phyloP scores from a whole-genome alignment of 2,797 vertebrate species.

The Notolepis coatsorum region DNA sequence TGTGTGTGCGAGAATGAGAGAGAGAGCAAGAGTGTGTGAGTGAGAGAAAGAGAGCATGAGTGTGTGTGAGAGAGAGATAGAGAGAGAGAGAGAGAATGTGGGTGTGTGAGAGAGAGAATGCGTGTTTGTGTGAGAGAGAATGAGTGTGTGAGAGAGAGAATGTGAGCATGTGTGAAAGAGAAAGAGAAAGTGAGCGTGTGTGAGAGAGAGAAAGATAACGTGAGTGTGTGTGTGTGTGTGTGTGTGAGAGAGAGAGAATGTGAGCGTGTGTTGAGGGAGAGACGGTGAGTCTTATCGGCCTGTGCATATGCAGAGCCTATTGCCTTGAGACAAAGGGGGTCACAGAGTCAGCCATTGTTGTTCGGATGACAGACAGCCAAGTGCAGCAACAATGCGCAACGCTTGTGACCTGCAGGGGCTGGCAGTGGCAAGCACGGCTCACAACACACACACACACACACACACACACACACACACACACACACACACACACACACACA shows the following conservation, averaged over 20 bases:
- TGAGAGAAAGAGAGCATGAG: neutral
- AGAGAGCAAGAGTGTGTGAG: neutral
- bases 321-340: slow-evolving; percentile 71
- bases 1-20: no score
- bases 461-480: neutral
- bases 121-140: slow-evolving; percentile 36
- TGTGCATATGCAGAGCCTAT: slow-evolving; percentile 58
- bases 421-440: slow-evolving; percentile 69
- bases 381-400: slow-evolving; percentile 75
- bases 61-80: no score
- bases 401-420: slow-evolving; percentile 63
- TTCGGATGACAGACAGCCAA: slow-evolving; percentile 66
- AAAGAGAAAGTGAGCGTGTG: slow-evolving; percentile 38
- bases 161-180: neutral
- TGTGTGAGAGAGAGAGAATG: slow-evolving; percentile 23
- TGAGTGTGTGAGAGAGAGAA: slow-evolving; percentile 24
- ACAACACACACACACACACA: slow-evolving; percentile 14
- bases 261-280: neutral
- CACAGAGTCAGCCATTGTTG: slow-evolving; percentile 81
- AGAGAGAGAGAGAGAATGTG: slow-evolving; percentile 16
- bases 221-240: slow-evolving; percentile 3
- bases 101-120: no score
- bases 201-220: no score
- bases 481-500: neutral
- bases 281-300: slow-evolving; percentile 67